Evolutionary conservation across 2,113 vertebrate genomes (phyloP), one percentile per base, ranked within the genome.

Genomic region (Ciconia stormi): DNA sequence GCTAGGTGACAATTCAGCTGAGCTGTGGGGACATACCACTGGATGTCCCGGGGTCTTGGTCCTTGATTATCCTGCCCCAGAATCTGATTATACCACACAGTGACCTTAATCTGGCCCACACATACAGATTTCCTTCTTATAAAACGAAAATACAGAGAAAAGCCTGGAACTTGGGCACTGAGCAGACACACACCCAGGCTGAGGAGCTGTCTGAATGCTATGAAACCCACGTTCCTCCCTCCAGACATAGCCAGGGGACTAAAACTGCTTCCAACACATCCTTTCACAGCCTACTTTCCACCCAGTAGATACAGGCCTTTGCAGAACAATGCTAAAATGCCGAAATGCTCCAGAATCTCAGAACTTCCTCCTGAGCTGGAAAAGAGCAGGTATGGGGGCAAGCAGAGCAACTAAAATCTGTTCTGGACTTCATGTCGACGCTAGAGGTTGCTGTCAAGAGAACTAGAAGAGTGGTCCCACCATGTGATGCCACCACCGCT

Each of bases 11-110:
- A 2, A 19, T 36, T 74, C 73, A 36, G 47, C 78, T n/a, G 87
- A 82, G 87, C 70, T 46, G 23, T 29, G 62, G 58, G 61, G 78
- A 87, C 13, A 25, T 49, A 20, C 10, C 49, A 14, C 32, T 63
- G 73, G 6, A 5, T 2, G 8, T 62, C 50, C 55, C 0, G 0
- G 19, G 40, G 30, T 30, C 71, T 22, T 16, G 16, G 69, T 23
- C 52, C 36, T 82, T 36, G 38, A 22, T 76, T 61, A 16, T 72
- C 55, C 61, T 36, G 14, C 26, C 44, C 23, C 53, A 67, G 50
- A 78, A 61, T 32, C 55, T 77, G 50, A 34, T 34, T 44, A 9
- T 79, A 63, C 9, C 38, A 22, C 56, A 21, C 17, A 18, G 72
- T 20, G 72, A 89, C 87, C 65, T 77, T 52, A 42, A 36, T 49